phyloP scores from a whole-genome alignment of 37 sponge, comb jelly and placozoan species.

The Tethya wilhelma region DNA sequence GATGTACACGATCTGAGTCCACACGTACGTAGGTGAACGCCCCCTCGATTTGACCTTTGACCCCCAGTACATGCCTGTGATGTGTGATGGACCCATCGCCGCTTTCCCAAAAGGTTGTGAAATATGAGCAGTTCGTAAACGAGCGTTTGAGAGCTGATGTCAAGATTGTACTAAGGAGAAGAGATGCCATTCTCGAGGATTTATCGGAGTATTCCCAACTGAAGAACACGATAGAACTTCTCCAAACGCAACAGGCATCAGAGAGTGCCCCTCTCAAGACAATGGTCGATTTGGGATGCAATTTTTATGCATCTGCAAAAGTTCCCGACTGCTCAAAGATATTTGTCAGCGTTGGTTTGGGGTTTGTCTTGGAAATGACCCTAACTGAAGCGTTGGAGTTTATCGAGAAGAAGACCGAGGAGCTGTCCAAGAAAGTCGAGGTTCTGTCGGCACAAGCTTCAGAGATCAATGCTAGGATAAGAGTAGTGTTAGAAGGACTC shows the following conservation, averaged over 20 bases:
- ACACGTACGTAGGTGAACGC: not conserved
- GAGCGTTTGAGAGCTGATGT: slow-evolving; percentile 81
- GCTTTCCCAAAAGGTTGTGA: slow-evolving; percentile 38
- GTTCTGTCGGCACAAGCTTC: slow-evolving; percentile 66
- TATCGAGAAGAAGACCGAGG: slow-evolving; percentile 71
- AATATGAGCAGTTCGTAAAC: slow-evolving; percentile 86
- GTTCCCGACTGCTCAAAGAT: slow-evolving; percentile 66
- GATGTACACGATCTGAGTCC: no score
- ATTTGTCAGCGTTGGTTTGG: slow-evolving; percentile 82
- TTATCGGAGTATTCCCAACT: slow-evolving; percentile 78
- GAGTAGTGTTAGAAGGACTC: slow-evolving; percentile 71
- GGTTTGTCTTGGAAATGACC: slow-evolving; percentile 78
- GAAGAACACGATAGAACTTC: slow-evolving; percentile 55
- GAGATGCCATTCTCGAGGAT: slow-evolving; percentile 67
- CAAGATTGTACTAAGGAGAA: slow-evolving; percentile 47
- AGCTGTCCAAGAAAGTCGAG: slow-evolving; percentile 49
- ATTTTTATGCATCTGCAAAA: slow-evolving; percentile 82
- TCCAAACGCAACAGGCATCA: not conserved
- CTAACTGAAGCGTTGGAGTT: slow-evolving; percentile 78
- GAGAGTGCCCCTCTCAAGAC: slow-evolving; percentile 51
- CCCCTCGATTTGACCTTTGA: not conserved
- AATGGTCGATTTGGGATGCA: slow-evolving; percentile 87
- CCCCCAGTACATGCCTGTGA: not conserved
- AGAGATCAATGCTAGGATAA: slow-evolving; percentile 82
- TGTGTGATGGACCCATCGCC: not conserved